Conservation (phyloP, 2,797 vertebrate genomes). For the Fratercula arctica region DNA sequence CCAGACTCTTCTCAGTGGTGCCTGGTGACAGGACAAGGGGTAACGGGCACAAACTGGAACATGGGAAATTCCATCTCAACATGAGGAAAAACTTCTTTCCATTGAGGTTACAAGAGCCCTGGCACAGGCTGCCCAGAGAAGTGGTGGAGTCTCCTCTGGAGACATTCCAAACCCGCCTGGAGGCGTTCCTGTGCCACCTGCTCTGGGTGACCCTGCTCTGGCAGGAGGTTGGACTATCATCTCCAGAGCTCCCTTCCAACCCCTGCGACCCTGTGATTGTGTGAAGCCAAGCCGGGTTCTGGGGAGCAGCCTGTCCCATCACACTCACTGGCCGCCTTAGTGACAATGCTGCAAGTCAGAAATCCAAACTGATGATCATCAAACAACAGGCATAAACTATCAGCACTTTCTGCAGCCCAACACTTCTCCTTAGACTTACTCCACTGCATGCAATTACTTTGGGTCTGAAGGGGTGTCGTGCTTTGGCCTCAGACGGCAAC, state of each 20-base stretch:
- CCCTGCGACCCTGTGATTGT: not conserved
- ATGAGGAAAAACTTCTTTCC: not conserved
- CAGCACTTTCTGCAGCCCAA: not conserved
- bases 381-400: not conserved
- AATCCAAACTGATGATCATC: not conserved
- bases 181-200: not conserved
- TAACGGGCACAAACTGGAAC: not conserved
- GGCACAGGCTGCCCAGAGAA: not conserved
- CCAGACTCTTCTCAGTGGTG: not conserved
- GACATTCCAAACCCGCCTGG: not conserved
- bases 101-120: not conserved
- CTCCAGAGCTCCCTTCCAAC: not conserved
- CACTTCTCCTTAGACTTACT: not conserved
- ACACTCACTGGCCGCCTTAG: rapidly evolving
- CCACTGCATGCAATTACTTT: not conserved
- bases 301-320: not conserved
- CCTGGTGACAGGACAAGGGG: not conserved
- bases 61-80: not conserved
- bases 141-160: not conserved
- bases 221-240: not conserved
- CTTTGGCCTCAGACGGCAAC: no score
- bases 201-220: not conserved
- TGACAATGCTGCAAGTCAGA: rapidly evolving
- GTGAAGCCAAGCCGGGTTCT: rapidly evolving
- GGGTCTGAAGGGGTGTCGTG: no score